Percentiles rank a stretch among this genome's conserved stretches.
Evolutionary conservation across 2,797 vertebrate genomes (phyloP).

Genomic region (Neoniphon sammara): DNA sequence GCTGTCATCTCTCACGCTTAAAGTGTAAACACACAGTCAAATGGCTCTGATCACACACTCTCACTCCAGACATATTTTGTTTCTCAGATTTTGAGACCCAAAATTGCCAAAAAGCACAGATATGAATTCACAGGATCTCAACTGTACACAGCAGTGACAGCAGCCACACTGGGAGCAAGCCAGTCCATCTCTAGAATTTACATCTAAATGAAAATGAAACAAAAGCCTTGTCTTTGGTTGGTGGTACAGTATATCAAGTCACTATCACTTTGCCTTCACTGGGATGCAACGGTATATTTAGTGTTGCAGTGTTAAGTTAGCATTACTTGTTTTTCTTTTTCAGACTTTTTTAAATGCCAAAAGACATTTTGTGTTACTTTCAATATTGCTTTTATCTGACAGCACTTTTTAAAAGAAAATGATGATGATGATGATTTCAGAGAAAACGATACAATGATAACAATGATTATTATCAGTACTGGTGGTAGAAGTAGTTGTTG

Average conservation of each 20-base stretch:
- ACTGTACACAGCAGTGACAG: constrained; percentile 30
- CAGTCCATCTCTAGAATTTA: constrained; percentile 45
- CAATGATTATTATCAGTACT: too few species aligned
- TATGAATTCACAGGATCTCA: constrained; percentile 42
- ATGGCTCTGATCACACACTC: constrained; percentile 39
- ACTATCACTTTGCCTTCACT: neutral
- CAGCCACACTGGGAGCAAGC: constrained; percentile 33
- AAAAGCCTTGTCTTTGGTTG: constrained; percentile 13
- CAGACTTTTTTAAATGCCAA: constrained; percentile 10
- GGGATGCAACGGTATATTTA: too few species aligned
- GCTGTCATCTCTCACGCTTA: neutral
- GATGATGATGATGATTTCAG: too few species aligned
- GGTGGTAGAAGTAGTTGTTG: too few species aligned
- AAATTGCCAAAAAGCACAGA: constrained; percentile 35
- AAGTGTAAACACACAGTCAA: neutral
- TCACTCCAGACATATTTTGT: constrained; percentile 37
- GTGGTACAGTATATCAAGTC: neutral
- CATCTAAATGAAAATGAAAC: constrained; percentile 50
- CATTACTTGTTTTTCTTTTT: neutral
- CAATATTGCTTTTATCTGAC: too few species aligned
- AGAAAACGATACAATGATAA: too few species aligned
- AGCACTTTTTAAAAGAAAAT: neutral
- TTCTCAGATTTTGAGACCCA: neutral
- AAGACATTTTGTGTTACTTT: too few species aligned
- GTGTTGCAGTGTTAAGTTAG: too few species aligned